Percentiles rank a stretch among this genome's conserved stretches.
Conservation (phyloP, 2,888 invertebrate genomes). For the Dastarcus helophoroides region DNA sequence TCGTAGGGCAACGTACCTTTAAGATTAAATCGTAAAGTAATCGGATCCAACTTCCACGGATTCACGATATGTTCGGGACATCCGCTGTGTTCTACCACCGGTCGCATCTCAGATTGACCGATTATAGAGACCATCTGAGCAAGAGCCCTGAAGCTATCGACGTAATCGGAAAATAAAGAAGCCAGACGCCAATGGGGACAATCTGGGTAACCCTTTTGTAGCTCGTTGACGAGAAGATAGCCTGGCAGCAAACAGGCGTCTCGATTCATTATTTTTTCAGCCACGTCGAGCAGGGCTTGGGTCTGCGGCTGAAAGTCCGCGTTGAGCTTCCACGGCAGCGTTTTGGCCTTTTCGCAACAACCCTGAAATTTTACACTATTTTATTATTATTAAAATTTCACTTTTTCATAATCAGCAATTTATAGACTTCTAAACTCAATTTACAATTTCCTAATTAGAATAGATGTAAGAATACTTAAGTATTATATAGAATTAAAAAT, state of each 20-base stretch:
- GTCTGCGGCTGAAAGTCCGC: conserved; percentile 72
- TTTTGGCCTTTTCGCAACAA: conserved; percentile 79
- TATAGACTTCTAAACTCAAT: too few species aligned
- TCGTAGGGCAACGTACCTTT: conserved; percentile 80
- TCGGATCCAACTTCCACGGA: conserved; percentile 87
- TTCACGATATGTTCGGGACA: conserved; percentile 83
- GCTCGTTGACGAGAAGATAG: conserved; percentile 91
- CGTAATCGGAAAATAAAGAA: conserved; percentile 72
- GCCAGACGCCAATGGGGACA: conserved; percentile 93
- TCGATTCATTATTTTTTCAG: conserved; percentile 83
- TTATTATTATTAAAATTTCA: too few species aligned
- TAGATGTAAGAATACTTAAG: too few species aligned
- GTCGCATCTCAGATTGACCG: conserved; percentile 81
- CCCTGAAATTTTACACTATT: too few species aligned
- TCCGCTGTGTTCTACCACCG: conserved; percentile 87
- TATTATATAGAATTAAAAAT: too few species aligned
- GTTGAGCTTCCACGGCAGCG: conserved; percentile 66
- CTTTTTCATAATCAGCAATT: too few species aligned
- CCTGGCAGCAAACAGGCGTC: conserved; percentile 86
- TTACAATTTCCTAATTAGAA: too few species aligned
- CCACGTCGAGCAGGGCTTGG: conserved; percentile 67
- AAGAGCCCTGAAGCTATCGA: conserved; percentile 84
- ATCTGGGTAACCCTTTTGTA: conserved; percentile 78
- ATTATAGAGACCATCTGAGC: conserved; percentile 95
- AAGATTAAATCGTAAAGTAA: conserved; percentile 56